Evolutionary conservation across 2,888 invertebrate genomes (phyloP).

Genomic region (Heliconius ismenius): DNA sequence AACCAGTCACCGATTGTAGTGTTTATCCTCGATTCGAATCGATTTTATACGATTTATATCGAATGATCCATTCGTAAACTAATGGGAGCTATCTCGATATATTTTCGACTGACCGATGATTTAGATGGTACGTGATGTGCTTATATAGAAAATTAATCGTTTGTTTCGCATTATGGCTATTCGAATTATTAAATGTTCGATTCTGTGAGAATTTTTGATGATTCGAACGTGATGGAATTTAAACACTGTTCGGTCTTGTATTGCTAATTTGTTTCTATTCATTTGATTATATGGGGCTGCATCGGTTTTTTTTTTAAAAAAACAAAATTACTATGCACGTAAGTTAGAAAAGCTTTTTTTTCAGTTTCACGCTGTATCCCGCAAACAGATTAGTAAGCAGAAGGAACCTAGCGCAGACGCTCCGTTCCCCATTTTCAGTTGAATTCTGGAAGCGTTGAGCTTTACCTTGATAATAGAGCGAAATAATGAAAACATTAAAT

Average conservation of each 20-base stretch:
- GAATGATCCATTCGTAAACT: slow-evolving; percentile 73
- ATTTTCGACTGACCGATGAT: slow-evolving; percentile 77
- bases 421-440: too few relatives aligned
- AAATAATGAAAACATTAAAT: too few relatives aligned
- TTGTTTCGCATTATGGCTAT: slow-evolving; percentile 75
- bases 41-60: slow-evolving; percentile 76
- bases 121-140: slow-evolving; percentile 78
- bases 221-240: slow-evolving; percentile 68
- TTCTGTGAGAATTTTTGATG: slow-evolving; percentile 78
- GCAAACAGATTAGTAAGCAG: too few relatives aligned
- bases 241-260: slow-evolving; percentile 40
- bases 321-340: neutral
- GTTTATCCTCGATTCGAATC: slow-evolving; percentile 76
- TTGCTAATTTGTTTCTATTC: slow-evolving; percentile 43
- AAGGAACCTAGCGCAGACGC: too few relatives aligned
- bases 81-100: slow-evolving; percentile 75
- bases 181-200: slow-evolving; percentile 78
- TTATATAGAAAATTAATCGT: slow-evolving; percentile 76
- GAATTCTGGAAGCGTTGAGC: too few relatives aligned
- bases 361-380: too few relatives aligned
- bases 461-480: too few relatives aligned
- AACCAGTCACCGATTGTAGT: slow-evolving; percentile 74
- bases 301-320: neutral
- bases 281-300: slow-evolving; percentile 24
- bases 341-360: neutral